Percentiles rank a stretch among this genome's conserved stretches.
Evolutionary conservation across 1,140 invertebrate genomes (phyloP).

Genomic region (Pemphigus obesinymphae): DNA sequence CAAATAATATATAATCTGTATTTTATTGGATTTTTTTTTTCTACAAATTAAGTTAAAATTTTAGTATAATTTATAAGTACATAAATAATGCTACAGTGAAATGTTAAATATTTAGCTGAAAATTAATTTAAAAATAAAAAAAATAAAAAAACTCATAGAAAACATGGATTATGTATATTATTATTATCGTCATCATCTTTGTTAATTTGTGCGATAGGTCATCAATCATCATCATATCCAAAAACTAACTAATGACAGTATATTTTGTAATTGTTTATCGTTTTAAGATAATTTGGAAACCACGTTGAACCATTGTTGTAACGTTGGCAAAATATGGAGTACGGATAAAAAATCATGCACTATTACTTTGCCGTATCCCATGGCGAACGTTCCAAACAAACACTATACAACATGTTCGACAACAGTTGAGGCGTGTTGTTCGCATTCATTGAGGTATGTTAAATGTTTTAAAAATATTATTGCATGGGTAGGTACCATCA

Average conservation of each 20-base stretch:
- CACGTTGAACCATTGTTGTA: slow-evolving; percentile 14
- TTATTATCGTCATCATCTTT: background rate
- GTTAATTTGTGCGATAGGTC: background rate
- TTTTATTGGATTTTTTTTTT: no score
- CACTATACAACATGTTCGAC: background rate
- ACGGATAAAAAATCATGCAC: slow-evolving; percentile 1
- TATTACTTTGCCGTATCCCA: background rate
- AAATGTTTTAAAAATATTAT: background rate
- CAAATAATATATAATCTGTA: no score
- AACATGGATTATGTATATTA: background rate
- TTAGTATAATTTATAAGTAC: no score
- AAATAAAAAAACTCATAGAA: background rate
- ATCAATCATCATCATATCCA: background rate
- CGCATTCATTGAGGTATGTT: slow-evolving; percentile 17
- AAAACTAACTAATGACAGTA: background rate
- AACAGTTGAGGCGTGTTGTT: slow-evolving; percentile 19
- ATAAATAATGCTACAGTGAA: no score
- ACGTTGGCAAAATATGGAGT: background rate
- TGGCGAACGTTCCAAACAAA: background rate
- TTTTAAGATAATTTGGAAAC: background rate
- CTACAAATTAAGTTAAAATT: no score
- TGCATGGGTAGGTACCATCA: no score
- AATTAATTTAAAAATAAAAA: background rate
- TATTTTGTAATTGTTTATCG: background rate
- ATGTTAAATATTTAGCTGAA: no score